Evolutionary conservation across 2,113 vertebrate species (phyloP), one percentile per base, ranked within the genome.

Genomic region (Hyperopisus bebe): DNA sequence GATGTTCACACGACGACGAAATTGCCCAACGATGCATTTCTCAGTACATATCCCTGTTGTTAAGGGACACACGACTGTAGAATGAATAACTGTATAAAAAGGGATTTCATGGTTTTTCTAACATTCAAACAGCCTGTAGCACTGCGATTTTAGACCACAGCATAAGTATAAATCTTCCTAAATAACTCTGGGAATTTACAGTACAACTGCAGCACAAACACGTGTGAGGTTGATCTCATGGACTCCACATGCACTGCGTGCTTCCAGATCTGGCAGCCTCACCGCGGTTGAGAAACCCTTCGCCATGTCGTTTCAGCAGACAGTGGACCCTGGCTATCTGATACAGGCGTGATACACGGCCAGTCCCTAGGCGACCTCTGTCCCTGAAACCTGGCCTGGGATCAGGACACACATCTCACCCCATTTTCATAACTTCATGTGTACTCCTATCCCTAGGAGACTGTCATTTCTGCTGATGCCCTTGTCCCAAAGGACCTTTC

Each of bases 191-290:
- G 35, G 74, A 50, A 50, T 50, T 24, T 50, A 50, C 83, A 86
- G 83, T 27, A 48, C 17, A 86, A 47, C 48, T 27, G 5, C 83
- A 86, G 83, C 83, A 13, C 24, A 50, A 19, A 42, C 13, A 42
- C 15, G 35, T 27, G n/a, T 1, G 88, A 77, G 7, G n/a, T 1
- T 50, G 46, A 88, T 70, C 27, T 89, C 88, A 31, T 50, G 86
- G 86, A 35, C 85, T 19, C 21, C 44, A 24, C 83, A 86, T 53
- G 11, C 86, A 58, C n/a, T 53, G 50, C 27, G 9, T 35, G 87
- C 39, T 80, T 19, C 31, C 19, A 88, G 19, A 89, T 27, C 88
- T 89, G 88, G 88, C 74, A 89, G 74, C 70, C 27, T 42, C 35
- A 11, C 2, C 1, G 70, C 17, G 48, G 31, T 24, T 55, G 74